Percentiles rank a stretch among this genome's conserved stretches.
Conservation (phyloP, 2,888 invertebrate genomes). For the Ernsta delagoae region DNA sequence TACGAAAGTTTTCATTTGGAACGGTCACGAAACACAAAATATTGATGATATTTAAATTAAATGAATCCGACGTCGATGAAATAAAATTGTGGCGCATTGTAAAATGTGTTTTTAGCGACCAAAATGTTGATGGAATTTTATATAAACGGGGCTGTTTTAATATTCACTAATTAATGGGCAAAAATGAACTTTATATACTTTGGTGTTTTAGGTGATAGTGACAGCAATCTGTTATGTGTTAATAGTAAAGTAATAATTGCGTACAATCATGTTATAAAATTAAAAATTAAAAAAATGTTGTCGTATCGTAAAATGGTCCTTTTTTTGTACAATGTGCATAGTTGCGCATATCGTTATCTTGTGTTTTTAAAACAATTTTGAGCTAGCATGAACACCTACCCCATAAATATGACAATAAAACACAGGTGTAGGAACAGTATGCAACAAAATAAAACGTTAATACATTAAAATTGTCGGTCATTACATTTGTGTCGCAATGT, state of each 20-base stretch:
- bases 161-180: no score
- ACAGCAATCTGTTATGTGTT: no score
- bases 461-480: slow-evolving; percentile 25
- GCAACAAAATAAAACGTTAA: slow-evolving; percentile 22
- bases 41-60: slow-evolving; percentile 30
- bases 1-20: slow-evolving; percentile 5
- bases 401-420: slow-evolving; percentile 8
- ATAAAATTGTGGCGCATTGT: slow-evolving; percentile 24
- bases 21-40: slow-evolving; percentile 24
- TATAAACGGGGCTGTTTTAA: neutral
- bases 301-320: no score
- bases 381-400: neutral
- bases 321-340: no score
- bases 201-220: no score
- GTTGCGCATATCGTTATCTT: no score
- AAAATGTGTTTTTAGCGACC: slow-evolving; percentile 34
- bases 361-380: neutral
- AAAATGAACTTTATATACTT: no score
- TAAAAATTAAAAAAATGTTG: no score
- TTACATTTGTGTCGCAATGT: slow-evolving; percentile 16
- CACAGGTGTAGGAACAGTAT: neutral
- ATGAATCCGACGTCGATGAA: slow-evolving; percentile 23
- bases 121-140: slow-evolving; percentile 34
- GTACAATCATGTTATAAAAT: no score
- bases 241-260: no score